Percentiles rank a stretch among this genome's conserved stretches.
Evolutionary conservation across 2,797 vertebrate species (phyloP).

Genomic region (Urocyon cinereoargenteus): DNA sequence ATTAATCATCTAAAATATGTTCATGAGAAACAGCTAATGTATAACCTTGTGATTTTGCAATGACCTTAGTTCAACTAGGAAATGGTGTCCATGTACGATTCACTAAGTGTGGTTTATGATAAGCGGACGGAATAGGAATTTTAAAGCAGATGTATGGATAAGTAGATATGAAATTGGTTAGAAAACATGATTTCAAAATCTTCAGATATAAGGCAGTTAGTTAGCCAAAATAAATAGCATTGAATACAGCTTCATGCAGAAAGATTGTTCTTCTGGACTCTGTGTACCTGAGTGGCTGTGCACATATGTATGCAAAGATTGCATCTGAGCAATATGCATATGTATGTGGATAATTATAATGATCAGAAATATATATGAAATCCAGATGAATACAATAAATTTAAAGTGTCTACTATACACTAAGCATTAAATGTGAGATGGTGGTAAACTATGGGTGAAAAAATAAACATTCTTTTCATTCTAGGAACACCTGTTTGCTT

Average conservation of each 20-base stretch:
- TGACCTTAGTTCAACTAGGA: conserved; percentile 49
- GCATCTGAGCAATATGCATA: not conserved
- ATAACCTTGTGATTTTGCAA: conserved; percentile 61
- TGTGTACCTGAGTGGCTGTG: not conserved
- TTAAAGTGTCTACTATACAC: not conserved
- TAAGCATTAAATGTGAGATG: not conserved
- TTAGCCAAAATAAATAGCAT: not conserved
- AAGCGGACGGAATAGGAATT: not conserved
- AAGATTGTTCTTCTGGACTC: not conserved
- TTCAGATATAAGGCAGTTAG: not conserved
- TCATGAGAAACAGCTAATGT: conserved; percentile 68
- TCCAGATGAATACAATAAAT: not conserved
- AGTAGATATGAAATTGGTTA: not conserved
- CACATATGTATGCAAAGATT: fast-evolving
- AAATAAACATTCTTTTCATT: not conserved
- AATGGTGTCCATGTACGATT: not conserved
- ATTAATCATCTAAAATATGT: conserved; percentile 78
- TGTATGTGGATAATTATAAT: no score
- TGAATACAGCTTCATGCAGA: not conserved
- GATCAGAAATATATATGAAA: not conserved
- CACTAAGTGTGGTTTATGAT: not conserved
- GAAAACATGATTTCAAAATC: not conserved
- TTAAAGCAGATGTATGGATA: not conserved
- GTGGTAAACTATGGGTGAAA: not conserved
- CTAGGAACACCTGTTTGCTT: not conserved